Percentiles rank a stretch among this genome's conserved stretches.
Conservation (phyloP, 1,140 invertebrate species). For the Drosophila asahinai region DNA sequence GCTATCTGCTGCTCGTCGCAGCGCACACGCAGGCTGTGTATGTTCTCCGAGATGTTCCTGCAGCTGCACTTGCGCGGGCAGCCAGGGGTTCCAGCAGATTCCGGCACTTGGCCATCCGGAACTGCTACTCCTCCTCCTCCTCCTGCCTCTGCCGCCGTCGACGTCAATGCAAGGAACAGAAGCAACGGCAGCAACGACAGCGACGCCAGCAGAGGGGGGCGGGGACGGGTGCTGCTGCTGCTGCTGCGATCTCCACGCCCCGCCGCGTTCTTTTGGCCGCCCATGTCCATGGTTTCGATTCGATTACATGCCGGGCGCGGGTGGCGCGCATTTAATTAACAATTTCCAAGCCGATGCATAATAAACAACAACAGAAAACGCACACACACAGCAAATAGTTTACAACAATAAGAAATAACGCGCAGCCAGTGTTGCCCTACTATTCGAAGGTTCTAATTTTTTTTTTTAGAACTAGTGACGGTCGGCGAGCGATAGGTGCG, state of each 20-base stretch:
- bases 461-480: conserved; percentile 20
- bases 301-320: conserved; percentile 36
- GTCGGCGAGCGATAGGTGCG: neutral
- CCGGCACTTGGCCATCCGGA: neutral
- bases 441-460: conserved; percentile 16
- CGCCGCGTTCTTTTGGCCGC: conserved; percentile 56
- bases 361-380: conserved; percentile 61
- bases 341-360: conserved; percentile 54
- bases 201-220: conserved; percentile 37
- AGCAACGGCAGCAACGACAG: conserved; percentile 8
- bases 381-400: conserved; percentile 58
- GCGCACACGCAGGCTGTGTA: conserved; percentile 84
- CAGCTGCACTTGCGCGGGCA: conserved; percentile 79
- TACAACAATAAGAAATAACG: conserved; percentile 59
- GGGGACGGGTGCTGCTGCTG: neutral
- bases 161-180: conserved; percentile 16
- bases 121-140: neutral
- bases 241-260: conserved; percentile 25
- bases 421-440: conserved; percentile 22
- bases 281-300: conserved; percentile 41
- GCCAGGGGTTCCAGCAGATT: conserved; percentile 26
- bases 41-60: conserved; percentile 72
- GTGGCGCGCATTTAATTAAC: conserved; percentile 61
- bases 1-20: conserved; percentile 85
- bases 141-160: conserved; percentile 3